Base-by-base conservation (phyloP, 1,140 invertebrate genomes). In the Cyrtorhinus lividipennis region DNA sequence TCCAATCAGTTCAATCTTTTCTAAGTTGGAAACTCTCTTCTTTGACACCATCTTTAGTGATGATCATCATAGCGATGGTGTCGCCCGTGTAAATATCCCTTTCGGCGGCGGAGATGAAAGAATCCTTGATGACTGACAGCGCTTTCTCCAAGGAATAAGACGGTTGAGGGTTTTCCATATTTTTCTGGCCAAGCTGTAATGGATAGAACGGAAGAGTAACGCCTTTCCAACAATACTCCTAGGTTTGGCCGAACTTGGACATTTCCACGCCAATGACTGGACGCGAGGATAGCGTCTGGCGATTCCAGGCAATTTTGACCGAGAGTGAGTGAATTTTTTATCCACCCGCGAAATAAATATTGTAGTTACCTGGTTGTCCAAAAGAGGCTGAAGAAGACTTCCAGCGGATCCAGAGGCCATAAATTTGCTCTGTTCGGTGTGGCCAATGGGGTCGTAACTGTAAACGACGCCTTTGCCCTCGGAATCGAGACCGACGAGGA, bases 1-100 rank as follows among this genome's bases (percentile, higher is more conserved):
- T n/a, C n/a, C n/a, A n/a, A n/a, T n/a, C n/a, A n/a, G n/a, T n/a
- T n/a, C n/a, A 92, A 86, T 92, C 89, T 72, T 82, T 86, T 71
- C 90, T 81, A 59, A 92, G 75, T 64, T 79, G 75, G 71, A 90
- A 82, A 23, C 74, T 78, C 60, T 85, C 81, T 66, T 82, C 79
- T 63, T 81, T 78, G 61, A 94, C 82, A 0, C 92, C 94, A 77
- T 89, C 86, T 66, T 88, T 88, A 24, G 92, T 95, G 60, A 98
- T 90, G 62, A 97, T 83, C 66, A 91, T 85, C 64, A 99, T 88
- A 25, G 80, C 74, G 66, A 98, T 84, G 56, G 83, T 83, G 79
- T 99, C 96, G 63, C 96, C 96, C 70, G 92, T 96, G 69, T 93
- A 88, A 67, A 97, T 98, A 73, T 99, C 95, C 73, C 96, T 81